Conservation (phyloP, 2,797 vertebrate species). For the Denticeps clupeoides region DNA sequence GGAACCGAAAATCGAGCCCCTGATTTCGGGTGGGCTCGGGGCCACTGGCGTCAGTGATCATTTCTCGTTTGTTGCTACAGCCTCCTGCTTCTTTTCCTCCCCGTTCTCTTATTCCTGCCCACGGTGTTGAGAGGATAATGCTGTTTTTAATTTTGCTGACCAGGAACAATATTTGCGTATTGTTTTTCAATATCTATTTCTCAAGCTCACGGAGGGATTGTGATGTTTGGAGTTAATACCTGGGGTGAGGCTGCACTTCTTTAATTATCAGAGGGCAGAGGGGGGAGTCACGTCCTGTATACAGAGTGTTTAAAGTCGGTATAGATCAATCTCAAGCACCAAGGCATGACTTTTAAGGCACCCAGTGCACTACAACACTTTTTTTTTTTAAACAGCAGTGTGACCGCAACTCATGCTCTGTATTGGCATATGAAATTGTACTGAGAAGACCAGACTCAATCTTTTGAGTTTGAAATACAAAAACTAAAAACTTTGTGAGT, state of each 20-base stretch:
- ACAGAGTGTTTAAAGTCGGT: background rate
- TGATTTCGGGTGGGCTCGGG: slow-evolving; percentile 26
- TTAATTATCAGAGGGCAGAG: slow-evolving; percentile 6
- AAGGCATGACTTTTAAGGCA: too few relatives aligned
- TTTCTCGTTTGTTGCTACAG: slow-evolving; percentile 11
- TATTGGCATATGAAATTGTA: too few relatives aligned
- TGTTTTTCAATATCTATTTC: slow-evolving; percentile 59
- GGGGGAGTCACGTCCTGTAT: slow-evolving; percentile 23
- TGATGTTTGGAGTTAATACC: slow-evolving; percentile 9
- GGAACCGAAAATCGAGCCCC: slow-evolving; percentile 11
- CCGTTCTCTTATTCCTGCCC: background rate
- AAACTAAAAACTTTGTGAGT: too few relatives aligned
- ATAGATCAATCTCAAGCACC: too few relatives aligned
- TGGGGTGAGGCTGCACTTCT: background rate
- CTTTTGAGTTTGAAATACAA: too few relatives aligned
- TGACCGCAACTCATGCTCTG: too few relatives aligned
- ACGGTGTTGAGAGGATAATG: slow-evolving; percentile 26
- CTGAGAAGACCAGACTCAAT: too few relatives aligned
- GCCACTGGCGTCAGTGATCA: slow-evolving; percentile 20
- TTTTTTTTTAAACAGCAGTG: too few relatives aligned
- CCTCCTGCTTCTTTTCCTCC: slow-evolving; percentile 1
- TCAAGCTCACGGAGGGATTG: slow-evolving; percentile 31
- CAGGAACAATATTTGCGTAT: slow-evolving; percentile 55
- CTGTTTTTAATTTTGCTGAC: slow-evolving; percentile 67
- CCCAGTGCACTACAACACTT: too few relatives aligned